Base-by-base conservation (phyloP, 92 coral and sea anemone species). In the Heliopora coerulea region DNA sequence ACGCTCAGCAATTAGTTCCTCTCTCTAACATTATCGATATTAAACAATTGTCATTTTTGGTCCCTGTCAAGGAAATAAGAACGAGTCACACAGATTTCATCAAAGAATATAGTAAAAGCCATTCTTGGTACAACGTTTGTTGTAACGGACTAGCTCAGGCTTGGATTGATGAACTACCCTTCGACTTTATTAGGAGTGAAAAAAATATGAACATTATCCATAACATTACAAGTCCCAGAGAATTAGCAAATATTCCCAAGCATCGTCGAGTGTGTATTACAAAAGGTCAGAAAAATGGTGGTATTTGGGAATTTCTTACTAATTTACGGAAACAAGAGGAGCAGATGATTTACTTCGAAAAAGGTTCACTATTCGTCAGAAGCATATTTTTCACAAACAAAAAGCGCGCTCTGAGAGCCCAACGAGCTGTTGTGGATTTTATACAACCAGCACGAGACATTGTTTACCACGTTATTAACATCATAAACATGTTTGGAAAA, bases 281-380 rank as follows among this genome's bases (percentile, higher is more conserved):
- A 32, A 25, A 54, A 32, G 54, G 30, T 12, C n/a, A 70, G 21
- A 35, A 31, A 30, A 39, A 70, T 3, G 23, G 25, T 9, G 77
- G 77, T 9, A 19, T 70, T 27, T 70, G 77, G 77, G 77, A 70
- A 33, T 70, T 70, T 56, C 0, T 83, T 7, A 80, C 84, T 28
- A 97, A 95, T 52, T 66, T 95, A 41, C 75, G 78, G 0, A 20
- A 84, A 44, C 73, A 79, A 64, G 66, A 81, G 0, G 96, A 90
- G 46, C 88, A 84, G 32, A 60, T 95, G 65, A 42, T 90, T 3
- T 95, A 95, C 60, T 95, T 95, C 59, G 86, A 87, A 30, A 92
- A 90, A 56, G 99, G 96, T 8, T 90, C 96, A n/a, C 85, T 95
- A 64, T 95, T 78, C 64, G 78, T 81, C 32, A 82, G 95, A 19